These are phyloP conservation scores for Deilephila porcellus DNA, from an alignment of 2,888 invertebrate species.

Conservation along the genomic window DNA sequence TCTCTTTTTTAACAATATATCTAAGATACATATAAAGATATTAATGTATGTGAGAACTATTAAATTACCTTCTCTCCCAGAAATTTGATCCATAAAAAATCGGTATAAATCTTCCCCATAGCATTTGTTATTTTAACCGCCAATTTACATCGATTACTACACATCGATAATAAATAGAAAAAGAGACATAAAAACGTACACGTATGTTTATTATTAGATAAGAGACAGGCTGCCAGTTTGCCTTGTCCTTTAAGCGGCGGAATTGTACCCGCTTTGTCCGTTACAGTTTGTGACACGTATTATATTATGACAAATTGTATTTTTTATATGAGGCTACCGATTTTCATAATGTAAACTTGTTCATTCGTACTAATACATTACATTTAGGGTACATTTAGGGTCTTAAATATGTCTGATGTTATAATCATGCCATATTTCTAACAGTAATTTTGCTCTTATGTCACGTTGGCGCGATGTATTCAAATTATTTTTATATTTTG, in stretches of 20 bases:
- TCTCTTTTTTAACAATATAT: no score
- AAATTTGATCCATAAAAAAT: no score
- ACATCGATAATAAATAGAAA: constrained; percentile 7
- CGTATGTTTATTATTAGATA: constrained; percentile 47
- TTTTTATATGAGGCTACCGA: neutral
- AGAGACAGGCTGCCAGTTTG: constrained; percentile 56
- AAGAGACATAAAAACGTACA: constrained; percentile 29
- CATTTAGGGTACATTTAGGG: no score
- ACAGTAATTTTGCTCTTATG: no score
- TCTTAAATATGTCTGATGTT: no score
- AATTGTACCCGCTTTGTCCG: constrained; percentile 38
- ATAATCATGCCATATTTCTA: no score
- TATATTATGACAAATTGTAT: constrained; percentile 18
- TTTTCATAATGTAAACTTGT: neutral
- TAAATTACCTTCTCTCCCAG: no score
- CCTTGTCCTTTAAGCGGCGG: constrained; percentile 66
- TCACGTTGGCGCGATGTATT: no score
- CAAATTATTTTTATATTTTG: no score
- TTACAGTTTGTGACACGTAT: constrained; percentile 15
- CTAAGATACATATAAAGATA: no score
- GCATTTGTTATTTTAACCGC: neutral
- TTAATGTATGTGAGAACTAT: no score
- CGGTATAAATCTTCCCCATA: neutral
- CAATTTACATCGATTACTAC: neutral
- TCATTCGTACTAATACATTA: neutral